A percentile compares a stretch with the other conserved stretches of the same genome.
Evolutionary conservation across 2,888 invertebrate species (phyloP).

Genomic region (Aromia moschata): DNA sequence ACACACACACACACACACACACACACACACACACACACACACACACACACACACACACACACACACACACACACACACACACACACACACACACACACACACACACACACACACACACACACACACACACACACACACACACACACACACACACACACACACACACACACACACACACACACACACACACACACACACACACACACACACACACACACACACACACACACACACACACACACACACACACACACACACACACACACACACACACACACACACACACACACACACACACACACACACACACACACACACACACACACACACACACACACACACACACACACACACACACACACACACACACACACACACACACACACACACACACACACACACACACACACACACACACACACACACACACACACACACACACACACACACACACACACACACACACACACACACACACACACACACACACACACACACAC

Average conservation of each 20-base stretch:
- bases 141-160: slow-evolving; percentile 13
- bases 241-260: slow-evolving; percentile 13
- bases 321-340: slow-evolving; percentile 13
- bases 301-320: slow-evolving; percentile 13
- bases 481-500: slow-evolving; percentile 18
- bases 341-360: slow-evolving; percentile 5
- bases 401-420: slow-evolving; percentile 16
- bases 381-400: slow-evolving; percentile 19
- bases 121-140: slow-evolving; percentile 13
- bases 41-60: slow-evolving; percentile 11
- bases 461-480: slow-evolving; percentile 17
- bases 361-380: slow-evolving; percentile 12
- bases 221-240: slow-evolving; percentile 11
- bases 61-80: slow-evolving; percentile 13
- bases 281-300: slow-evolving; percentile 11
- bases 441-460: slow-evolving; percentile 17
- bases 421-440: slow-evolving; percentile 20
- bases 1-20: slow-evolving; percentile 13
- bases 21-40: slow-evolving; percentile 13
- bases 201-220: slow-evolving; percentile 13
- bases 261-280: slow-evolving; percentile 13
- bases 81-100: slow-evolving; percentile 13
- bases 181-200: slow-evolving; percentile 13
- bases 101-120: slow-evolving; percentile 11
- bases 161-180: slow-evolving; percentile 11